Base-by-base conservation (phyloP, 2,797 vertebrate species). In the Gallinago nigripennis region DNA sequence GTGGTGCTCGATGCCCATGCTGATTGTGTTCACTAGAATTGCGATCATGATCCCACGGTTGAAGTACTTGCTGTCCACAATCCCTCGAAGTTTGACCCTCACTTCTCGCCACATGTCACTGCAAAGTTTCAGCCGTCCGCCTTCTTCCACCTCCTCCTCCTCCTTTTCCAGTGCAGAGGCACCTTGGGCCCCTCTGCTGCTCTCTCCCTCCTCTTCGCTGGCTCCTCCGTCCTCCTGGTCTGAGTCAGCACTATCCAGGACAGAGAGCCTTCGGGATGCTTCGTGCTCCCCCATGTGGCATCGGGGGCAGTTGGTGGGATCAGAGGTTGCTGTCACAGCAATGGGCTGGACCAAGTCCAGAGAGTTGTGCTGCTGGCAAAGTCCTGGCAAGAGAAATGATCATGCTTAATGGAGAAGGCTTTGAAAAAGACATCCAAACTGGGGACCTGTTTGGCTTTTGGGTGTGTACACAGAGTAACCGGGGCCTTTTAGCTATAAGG, bases 61-160 rank as follows among this genome's bases (percentile, higher is more conserved):
- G 98, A 99, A 99, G 97, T 99, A 99, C 88, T 99, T 99, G 98
- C 99, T 99, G 96, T 99, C 99, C 96, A 99, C 99, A 41, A 99
- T 99, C 86, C 99, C 98, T 97, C 99, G 98, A 43, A 99, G 98
- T 90, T 98, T 99, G 90, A 98, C 97, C 27, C 99, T 98, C 27
- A 98, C 98, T 92, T 98, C 98, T 11, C 97, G 97, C 98, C 99
- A 99, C 54, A 98, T 24, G 25, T 98, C 98, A 61, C 90, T 97
- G 30, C 98, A 99, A 45, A 98, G 89, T 64, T 98, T 90, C 83
- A 97, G 53, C 3, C 95, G 65, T 18, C 96, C 65, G 8, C 98
- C 96, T 83, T 97, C 35, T 94, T 97, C 97, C 57, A 97, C 97
- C 63, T 98, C 98, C 89, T 80, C 97, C 79, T 98, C 98, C 77